phyloP scores from a whole-genome alignment of 2,888 invertebrate species.

The Pyrrhia umbra region DNA sequence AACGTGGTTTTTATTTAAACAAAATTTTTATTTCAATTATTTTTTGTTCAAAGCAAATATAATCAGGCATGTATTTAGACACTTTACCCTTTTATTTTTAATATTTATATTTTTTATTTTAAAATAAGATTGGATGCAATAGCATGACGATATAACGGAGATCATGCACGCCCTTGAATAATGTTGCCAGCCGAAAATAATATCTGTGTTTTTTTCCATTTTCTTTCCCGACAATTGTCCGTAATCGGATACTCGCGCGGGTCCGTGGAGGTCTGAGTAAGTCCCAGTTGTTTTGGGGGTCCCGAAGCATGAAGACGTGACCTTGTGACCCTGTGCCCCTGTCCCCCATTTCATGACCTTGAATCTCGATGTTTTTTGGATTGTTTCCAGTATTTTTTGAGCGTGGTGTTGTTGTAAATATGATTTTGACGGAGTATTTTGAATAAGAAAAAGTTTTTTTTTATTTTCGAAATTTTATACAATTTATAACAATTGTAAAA shows the following conservation, averaged over 20 bases:
- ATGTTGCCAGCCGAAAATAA: constrained; percentile 78
- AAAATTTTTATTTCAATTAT: constrained; percentile 54
- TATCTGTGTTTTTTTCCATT: constrained; percentile 83
- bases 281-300: constrained; percentile 73
- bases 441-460: too few relatives aligned
- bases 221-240: constrained; percentile 85
- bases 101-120: not conserved
- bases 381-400: constrained; percentile 51
- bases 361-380: constrained; percentile 57
- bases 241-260: constrained; percentile 87
- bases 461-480: too few relatives aligned
- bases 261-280: constrained; percentile 89
- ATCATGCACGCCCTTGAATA: constrained; percentile 62
- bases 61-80: constrained; percentile 65
- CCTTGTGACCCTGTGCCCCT: constrained; percentile 50
- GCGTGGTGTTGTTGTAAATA: constrained; percentile 60
- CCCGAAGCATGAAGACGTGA: constrained; percentile 73
- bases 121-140: constrained; percentile 47
- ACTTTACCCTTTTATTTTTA: constrained; percentile 45
- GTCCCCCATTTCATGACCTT: constrained; percentile 50
- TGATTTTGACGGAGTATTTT: not conserved
- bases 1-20: constrained; percentile 66
- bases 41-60: constrained; percentile 61
- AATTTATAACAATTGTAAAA: too few relatives aligned
- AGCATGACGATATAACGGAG: constrained; percentile 58